These are phyloP conservation scores for Platalea minor DNA, from an alignment of 2,797 vertebrate species.

Conservation along the genomic window DNA sequence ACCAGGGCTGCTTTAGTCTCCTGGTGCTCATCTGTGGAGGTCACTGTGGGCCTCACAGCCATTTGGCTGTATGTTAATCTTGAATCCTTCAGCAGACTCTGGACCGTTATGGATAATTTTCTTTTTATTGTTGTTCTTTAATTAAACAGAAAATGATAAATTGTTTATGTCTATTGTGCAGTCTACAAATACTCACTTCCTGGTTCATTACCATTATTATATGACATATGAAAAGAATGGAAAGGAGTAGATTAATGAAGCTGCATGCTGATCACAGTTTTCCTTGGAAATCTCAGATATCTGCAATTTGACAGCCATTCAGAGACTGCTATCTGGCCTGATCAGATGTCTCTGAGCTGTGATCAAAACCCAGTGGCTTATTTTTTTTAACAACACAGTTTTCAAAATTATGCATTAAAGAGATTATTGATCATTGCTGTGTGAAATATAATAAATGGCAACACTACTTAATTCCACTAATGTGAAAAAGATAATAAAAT, in stretches of 20 bases:
- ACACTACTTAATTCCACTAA: neutral
- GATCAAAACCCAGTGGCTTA: neutral
- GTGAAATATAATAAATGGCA: neutral
- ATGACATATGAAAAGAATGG: conserved; percentile 55
- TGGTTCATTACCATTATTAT: conserved; percentile 63
- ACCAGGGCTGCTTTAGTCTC: neutral
- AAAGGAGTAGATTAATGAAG: conserved; percentile 51
- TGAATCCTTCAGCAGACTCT: conserved; percentile 25
- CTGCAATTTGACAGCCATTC: neutral
- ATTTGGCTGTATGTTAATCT: neutral
- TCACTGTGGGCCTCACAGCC: neutral
- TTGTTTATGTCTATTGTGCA: conserved; percentile 61
- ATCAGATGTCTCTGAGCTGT: conserved; percentile 4
- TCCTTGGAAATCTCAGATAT: neutral
- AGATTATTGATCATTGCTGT: neutral
- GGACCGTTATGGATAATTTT: conserved; percentile 43
- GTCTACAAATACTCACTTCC: conserved; percentile 58
- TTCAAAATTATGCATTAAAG: neutral
- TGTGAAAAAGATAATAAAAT: neutral
- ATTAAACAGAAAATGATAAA: conserved; percentile 71
- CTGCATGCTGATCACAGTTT: neutral
- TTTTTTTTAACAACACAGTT: neutral
- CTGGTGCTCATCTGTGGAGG: conserved; percentile 13
- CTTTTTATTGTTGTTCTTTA: conserved; percentile 65
- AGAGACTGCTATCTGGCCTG: neutral